Conservation (phyloP, 2,113 vertebrate genomes). For the Strix uralensis region DNA sequence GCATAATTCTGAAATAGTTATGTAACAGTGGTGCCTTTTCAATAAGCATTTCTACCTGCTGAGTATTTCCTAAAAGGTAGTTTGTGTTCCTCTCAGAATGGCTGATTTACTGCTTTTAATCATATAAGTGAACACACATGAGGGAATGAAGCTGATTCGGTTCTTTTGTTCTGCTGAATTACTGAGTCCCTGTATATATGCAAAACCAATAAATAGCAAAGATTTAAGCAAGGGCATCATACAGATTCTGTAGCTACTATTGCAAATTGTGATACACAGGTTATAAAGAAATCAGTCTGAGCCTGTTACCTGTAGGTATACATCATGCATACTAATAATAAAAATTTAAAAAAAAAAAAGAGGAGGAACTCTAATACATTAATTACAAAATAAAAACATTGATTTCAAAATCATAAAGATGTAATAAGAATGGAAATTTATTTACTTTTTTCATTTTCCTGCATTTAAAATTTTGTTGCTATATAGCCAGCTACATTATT, state of each 20-base stretch:
- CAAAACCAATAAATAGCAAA: not conserved
- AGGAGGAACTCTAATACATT: not conserved
- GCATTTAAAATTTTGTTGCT: not conserved
- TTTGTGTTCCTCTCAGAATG: not conserved
- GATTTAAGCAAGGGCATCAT: not conserved
- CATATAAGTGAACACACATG: not conserved
- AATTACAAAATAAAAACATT: not conserved
- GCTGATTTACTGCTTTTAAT: not conserved
- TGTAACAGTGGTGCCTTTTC: not conserved
- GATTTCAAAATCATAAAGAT: not conserved
- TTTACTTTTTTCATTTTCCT: not conserved
- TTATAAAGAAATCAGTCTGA: not conserved
- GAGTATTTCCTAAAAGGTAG: not conserved
- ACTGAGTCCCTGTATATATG: not conserved
- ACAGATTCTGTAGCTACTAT: not conserved
- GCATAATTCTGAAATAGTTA: not conserved
- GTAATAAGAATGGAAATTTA: not conserved
- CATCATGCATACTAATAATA: rapidly evolving
- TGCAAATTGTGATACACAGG: not conserved
- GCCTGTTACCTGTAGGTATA: not conserved
- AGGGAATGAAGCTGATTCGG: not conserved
- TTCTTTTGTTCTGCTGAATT: not conserved
- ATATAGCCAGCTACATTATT: not conserved
- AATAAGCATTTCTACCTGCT: not conserved
- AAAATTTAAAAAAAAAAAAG: not conserved